These are phyloP conservation scores for Sebastes schlegelii DNA, from an alignment of 2,113 vertebrate species.

Conservation along the genomic window DNA sequence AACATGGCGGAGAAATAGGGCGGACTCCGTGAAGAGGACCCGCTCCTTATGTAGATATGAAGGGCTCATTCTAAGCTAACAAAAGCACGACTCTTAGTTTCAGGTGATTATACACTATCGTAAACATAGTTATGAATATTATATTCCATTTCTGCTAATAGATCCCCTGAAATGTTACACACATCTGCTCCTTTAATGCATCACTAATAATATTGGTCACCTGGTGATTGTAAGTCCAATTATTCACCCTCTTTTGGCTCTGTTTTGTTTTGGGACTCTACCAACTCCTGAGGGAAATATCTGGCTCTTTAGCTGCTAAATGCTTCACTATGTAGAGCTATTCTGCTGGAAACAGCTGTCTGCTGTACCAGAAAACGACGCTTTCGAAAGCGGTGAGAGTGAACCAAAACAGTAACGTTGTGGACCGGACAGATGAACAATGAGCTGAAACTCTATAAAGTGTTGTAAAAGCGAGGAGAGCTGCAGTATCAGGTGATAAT, in stretches of 20 bases:
- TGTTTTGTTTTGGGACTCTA: background rate
- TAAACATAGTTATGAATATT: too few species aligned
- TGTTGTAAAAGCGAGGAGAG: background rate
- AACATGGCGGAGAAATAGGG: too few species aligned
- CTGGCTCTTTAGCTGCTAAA: background rate
- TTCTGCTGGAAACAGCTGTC: background rate
- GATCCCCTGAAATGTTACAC: too few species aligned
- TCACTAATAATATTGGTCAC: too few species aligned
- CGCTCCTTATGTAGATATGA: too few species aligned
- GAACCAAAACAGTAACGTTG: background rate
- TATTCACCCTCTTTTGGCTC: background rate
- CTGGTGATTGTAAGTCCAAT: background rate
- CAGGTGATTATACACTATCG: too few species aligned
- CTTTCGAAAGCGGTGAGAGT: too few species aligned
- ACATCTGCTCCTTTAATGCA: too few species aligned
- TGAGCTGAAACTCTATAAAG: background rate
- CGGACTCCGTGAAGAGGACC: too few species aligned
- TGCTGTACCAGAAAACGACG: background rate
- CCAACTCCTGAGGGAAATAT: background rate
- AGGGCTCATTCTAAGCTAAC: too few species aligned
- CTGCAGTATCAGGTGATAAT: background rate
- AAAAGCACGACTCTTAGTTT: too few species aligned
- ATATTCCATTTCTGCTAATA: too few species aligned
- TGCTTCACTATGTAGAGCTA: background rate
- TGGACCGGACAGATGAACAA: background rate